A percentile compares a stretch with the other conserved stretches of the same genome.
phyloP scores from a whole-genome alignment of 2,797 vertebrate genomes.

The Pantherophis vulpinus region DNA sequence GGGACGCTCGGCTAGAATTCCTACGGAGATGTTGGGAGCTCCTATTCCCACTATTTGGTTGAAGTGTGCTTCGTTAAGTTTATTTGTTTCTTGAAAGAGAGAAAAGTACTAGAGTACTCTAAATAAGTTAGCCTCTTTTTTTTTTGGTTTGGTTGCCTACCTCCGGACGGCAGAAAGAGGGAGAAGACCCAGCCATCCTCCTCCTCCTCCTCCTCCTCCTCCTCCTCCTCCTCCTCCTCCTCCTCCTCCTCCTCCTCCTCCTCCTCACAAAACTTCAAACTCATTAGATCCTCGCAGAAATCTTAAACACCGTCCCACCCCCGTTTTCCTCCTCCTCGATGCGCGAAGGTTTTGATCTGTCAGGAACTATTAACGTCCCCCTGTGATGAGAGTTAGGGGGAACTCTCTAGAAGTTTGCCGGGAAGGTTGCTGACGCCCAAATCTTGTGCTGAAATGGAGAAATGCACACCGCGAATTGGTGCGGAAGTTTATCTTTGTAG shows the following conservation, averaged over 20 bases:
- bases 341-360: conserved; percentile 7
- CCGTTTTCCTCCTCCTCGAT: neutral
- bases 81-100: neutral
- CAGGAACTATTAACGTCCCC: conserved; percentile 19
- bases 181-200: neutral
- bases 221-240: neutral
- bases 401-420: neutral
- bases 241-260: too few species aligned
- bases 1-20: neutral
- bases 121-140: neutral
- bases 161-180: too few species aligned
- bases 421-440: neutral
- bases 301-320: neutral
- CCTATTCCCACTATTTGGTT: neutral
- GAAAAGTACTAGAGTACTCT: neutral
- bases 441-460: conserved; percentile 54
- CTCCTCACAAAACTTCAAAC: neutral
- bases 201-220: neutral
- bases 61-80: neutral
- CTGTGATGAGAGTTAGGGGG: neutral
- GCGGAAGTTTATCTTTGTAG: neutral
- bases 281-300: conserved; percentile 11
- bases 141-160: neutral
- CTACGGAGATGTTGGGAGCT: neutral
- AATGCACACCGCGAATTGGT: neutral